phyloP scores from a whole-genome alignment of 2,888 invertebrate species.

The Coecobrya sp. region DNA sequence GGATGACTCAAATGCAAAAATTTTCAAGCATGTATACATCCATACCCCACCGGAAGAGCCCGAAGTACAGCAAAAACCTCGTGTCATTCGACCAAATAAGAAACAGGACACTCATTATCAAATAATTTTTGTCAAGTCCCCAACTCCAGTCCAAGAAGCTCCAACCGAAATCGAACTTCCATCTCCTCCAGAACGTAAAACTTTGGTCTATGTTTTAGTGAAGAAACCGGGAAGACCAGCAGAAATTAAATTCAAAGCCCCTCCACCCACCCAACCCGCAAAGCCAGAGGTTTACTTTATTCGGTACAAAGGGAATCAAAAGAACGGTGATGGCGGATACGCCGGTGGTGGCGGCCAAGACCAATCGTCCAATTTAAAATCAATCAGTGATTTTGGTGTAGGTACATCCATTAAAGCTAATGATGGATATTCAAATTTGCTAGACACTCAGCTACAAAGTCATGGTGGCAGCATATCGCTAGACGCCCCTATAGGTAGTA shows the following conservation, averaged over 20 bases:
- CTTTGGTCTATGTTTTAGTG: constrained; percentile 95
- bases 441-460: neutral
- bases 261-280: constrained; percentile 93
- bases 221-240: constrained; percentile 95
- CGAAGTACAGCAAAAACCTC: constrained; percentile 68
- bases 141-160: constrained; percentile 91
- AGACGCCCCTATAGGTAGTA: neutral
- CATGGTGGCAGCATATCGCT: neutral
- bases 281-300: constrained; percentile 97
- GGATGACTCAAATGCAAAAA: constrained; percentile 13
- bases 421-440: constrained; percentile 31
- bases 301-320: constrained; percentile 90
- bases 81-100: constrained; percentile 88
- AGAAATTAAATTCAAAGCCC: constrained; percentile 93
- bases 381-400: neutral
- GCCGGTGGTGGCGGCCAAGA: constrained; percentile 9
- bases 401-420: neutral
- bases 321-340: neutral
- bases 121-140: constrained; percentile 93
- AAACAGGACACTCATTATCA: constrained; percentile 94
- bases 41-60: constrained; percentile 95
- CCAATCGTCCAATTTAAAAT: neutral
- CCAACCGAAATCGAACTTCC: constrained; percentile 90
- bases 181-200: constrained; percentile 93
- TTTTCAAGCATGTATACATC: constrained; percentile 96